A percentile compares a stretch with the other conserved stretches of the same genome.
Evolutionary conservation across 2,113 vertebrate genomes (phyloP).

Genomic region (Oriolus oriolus): DNA sequence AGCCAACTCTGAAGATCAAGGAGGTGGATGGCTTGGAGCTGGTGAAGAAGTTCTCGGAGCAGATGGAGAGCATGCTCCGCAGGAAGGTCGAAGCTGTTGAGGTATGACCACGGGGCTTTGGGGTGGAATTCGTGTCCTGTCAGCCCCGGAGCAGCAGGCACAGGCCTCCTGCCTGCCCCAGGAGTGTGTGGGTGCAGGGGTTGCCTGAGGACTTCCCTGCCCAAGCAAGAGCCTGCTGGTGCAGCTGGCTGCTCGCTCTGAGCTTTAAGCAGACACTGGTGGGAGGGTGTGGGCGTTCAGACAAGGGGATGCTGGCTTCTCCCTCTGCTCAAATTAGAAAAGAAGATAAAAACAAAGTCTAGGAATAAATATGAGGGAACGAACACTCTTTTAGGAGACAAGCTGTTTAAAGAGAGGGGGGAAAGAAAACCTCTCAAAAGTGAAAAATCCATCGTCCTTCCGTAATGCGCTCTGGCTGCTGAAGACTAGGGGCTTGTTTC

Average conservation of each 20-base stretch:
- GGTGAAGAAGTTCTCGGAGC: constrained; percentile 87
- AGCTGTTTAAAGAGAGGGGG: not conserved
- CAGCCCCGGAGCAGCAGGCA: not conserved
- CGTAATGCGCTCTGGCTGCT: not conserved
- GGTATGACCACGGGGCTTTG: constrained; percentile 57
- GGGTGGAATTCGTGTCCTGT: not conserved
- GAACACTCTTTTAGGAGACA: not conserved
- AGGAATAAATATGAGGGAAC: not conserved
- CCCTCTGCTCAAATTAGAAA: not conserved
- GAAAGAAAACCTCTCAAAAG: not conserved
- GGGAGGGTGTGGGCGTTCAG: constrained; percentile 22
- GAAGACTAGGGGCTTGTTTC: not conserved
- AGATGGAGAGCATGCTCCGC: constrained; percentile 93
- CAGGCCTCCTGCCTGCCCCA: not conserved
- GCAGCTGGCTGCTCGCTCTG: not conserved
- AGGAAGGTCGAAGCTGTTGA: constrained; percentile 92
- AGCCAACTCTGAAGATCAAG: constrained; percentile 83
- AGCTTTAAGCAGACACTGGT: constrained; percentile 44
- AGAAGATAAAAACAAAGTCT: constrained; percentile 15
- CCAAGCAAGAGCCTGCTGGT: not conserved
- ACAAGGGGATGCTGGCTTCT: constrained; percentile 53
- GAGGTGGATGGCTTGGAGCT: constrained; percentile 90
- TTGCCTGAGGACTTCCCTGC: constrained; percentile 11
- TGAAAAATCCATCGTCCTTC: not conserved
- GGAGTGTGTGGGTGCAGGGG: not conserved